Base-by-base conservation (phyloP, 1,140 invertebrate species). In the Thaumetopoea pityocampa region DNA sequence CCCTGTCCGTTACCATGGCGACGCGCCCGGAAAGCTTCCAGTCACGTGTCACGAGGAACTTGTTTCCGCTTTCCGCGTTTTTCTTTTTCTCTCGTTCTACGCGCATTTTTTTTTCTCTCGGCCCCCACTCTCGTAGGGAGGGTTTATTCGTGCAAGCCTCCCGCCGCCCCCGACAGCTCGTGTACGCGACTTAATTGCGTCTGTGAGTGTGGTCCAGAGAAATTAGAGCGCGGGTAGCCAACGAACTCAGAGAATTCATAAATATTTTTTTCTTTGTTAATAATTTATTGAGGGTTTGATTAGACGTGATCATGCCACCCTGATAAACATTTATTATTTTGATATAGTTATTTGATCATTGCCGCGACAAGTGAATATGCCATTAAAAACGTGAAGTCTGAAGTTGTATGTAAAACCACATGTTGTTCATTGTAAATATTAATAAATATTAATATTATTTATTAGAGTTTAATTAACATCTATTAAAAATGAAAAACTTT, bases 131-230 rank as follows among this genome's bases (percentile, higher is more conserved):
- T 19, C 36, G 36, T 17, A 28, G 41, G 35, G 48, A 36, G 26
- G 33, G 32, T 11, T 30, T 26, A 38, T 32, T 38, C 40, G 40
- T 37, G 34, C 36, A 24, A 16, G 29, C 35, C 48, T 50, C 22
- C 18, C 16, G 34, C 23, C 27, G 28, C 48, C 54, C 54, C 59
- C 46, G 28, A 60, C 56, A 52, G 52, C 62, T 69, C 66, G 74
- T 73, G 71, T 76, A 71, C 68, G 71, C 63, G 66, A 70, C 76
- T 83, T 83, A 80, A 83, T 80, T 80, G 79, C 72, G 79, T 68
- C 74, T 83, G 76, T 83, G 79, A 77, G 79, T 77, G 79, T 83
- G 76, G 76, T 77, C 70, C 70, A 65, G 64, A 77, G 68, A 83
- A 83, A 80, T 83, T 80, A 83, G 74, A 77, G 54, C 73, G 38